phyloP scores from a whole-genome alignment of 2,888 invertebrate species.

The Drosophila falleni region DNA sequence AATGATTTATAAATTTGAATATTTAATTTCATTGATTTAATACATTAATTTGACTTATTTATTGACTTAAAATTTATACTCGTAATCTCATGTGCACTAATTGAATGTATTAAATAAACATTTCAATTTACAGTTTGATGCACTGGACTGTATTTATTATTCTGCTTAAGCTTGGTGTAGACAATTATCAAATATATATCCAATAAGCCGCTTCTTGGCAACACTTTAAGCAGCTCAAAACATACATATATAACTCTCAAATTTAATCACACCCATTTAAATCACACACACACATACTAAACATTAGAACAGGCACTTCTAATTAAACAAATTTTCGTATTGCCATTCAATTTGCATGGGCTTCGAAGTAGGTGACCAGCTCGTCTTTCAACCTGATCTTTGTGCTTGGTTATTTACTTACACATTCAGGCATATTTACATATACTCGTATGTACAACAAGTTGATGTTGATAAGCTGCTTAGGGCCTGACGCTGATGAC shows the following conservation, averaged over 20 bases:
- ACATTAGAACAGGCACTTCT: slow-evolving; percentile 5
- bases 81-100: too few species aligned
- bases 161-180: not conserved
- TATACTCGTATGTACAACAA: slow-evolving; percentile 2
- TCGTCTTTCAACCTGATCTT: slow-evolving; percentile 28
- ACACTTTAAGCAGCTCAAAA: slow-evolving; percentile 6
- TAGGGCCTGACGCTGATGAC: slow-evolving; percentile 12
- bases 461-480: slow-evolving; percentile 39
- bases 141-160: not conserved
- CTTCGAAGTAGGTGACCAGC: slow-evolving; percentile 8
- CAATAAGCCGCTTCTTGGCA: slow-evolving; percentile 7
- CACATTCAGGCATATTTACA: not conserved
- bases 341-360: slow-evolving; percentile 43
- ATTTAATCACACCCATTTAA: not conserved
- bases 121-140: not conserved
- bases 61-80: too few species aligned
- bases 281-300: not conserved
- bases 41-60: too few species aligned
- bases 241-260: not conserved
- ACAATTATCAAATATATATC: not conserved
- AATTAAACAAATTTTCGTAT: slow-evolving; percentile 54
- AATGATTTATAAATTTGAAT: too few species aligned
- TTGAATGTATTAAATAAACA: not conserved
- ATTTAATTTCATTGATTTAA: too few species aligned
- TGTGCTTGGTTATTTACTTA: slow-evolving; percentile 24